These are phyloP conservation scores for Tiliqua scincoides DNA, from an alignment of 2,113 vertebrate genomes.

Conservation along the genomic window DNA sequence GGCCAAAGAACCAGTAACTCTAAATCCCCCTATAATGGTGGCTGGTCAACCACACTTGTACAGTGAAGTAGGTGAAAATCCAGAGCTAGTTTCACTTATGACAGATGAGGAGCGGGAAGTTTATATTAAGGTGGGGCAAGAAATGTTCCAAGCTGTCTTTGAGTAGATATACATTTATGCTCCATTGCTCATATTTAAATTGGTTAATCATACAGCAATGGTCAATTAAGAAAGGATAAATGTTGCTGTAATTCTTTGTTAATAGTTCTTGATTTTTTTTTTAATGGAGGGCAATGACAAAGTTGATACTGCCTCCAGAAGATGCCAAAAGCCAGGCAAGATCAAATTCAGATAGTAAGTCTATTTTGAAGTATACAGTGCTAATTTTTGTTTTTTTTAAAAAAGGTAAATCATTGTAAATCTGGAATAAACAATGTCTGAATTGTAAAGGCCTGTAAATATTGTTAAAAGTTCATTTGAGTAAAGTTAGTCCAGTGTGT, in stretches of 20 bases:
- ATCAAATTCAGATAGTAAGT: background rate
- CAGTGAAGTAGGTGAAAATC: slow-evolving; percentile 61
- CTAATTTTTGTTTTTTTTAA: too few species aligned
- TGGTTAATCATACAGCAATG: background rate
- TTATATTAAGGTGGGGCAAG: slow-evolving; percentile 69
- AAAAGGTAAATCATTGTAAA: too few species aligned
- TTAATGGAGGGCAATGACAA: background rate
- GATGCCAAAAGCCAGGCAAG: background rate
- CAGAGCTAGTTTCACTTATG: slow-evolving; percentile 71
- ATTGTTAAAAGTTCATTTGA: too few species aligned
- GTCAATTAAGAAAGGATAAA: background rate
- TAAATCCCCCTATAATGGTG: slow-evolving; percentile 62
- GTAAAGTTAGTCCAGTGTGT: background rate
- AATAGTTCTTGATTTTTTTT: background rate
- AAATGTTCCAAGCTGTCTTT: slow-evolving; percentile 70
- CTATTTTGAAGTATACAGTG: background rate
- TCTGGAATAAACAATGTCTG: background rate
- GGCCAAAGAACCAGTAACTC: slow-evolving; percentile 25
- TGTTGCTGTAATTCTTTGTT: background rate
- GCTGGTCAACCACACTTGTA: slow-evolving; percentile 59
- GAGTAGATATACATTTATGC: slow-evolving; percentile 67
- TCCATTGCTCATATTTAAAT: background rate
- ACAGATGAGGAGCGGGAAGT: slow-evolving; percentile 60
- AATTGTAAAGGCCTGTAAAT: background rate
- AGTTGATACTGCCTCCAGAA: background rate